These are phyloP conservation scores for Tyto alba DNA, from an alignment of 2,113 vertebrate genomes.

Conservation along the genomic window DNA sequence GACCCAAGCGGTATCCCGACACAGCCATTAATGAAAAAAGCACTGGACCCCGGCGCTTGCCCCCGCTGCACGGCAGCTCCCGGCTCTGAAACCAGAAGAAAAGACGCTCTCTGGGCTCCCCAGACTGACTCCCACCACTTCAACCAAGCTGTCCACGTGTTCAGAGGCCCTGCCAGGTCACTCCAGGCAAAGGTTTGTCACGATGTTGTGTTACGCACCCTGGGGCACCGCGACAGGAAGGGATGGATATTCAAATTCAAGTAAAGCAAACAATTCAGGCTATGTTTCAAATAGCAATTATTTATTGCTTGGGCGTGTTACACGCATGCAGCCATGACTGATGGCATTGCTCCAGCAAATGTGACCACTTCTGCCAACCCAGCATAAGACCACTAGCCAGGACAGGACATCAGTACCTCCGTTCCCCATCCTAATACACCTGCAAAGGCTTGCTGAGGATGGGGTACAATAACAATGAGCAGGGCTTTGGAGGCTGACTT, in stretches of 20 bases:
- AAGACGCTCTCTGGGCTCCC: constrained; percentile 38
- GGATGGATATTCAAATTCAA: constrained; percentile 23
- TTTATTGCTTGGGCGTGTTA: constrained; percentile 8
- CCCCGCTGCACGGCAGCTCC: background rate
- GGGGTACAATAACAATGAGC: constrained; percentile 37
- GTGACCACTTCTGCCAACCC: constrained; percentile 55
- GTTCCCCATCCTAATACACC: background rate
- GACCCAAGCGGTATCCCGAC: background rate
- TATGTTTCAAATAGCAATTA: background rate
- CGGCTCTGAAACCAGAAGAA: background rate
- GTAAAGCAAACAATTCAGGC: constrained; percentile 43
- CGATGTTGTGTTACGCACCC: background rate
- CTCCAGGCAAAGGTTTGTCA: constrained; percentile 49
- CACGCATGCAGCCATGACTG: constrained; percentile 42
- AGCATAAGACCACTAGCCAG: background rate
- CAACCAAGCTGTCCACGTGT: constrained; percentile 36
- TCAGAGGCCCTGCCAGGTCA: constrained; percentile 24
- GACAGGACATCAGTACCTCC: constrained; percentile 14
- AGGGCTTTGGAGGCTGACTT: background rate
- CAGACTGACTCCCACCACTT: background rate
- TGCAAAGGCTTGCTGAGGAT: constrained; percentile 40
- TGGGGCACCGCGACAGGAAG: background rate
- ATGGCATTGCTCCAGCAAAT: constrained; percentile 68
- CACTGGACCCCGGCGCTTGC: background rate
- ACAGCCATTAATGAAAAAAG: background rate